Evolutionary conservation across 2,888 invertebrate species (phyloP).

Genomic region (Hecatera dysodea): DNA sequence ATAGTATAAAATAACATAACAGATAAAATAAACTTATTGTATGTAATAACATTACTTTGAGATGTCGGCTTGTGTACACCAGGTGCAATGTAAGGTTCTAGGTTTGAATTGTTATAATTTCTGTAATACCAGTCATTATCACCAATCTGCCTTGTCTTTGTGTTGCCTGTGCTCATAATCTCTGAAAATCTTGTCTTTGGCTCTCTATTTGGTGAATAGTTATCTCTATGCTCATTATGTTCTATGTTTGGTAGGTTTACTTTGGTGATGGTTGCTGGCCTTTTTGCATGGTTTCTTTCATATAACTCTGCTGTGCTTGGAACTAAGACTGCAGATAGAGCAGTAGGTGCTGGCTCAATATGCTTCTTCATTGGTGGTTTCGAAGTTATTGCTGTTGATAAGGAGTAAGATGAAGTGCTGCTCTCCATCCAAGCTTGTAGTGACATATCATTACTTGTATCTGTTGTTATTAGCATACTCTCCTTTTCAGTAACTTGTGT

Average conservation of each 20-base stretch:
- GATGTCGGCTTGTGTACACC: constrained; percentile 76
- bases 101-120: constrained; percentile 93
- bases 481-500: constrained; percentile 87
- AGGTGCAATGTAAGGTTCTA: constrained; percentile 87
- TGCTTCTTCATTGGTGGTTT: constrained; percentile 81
- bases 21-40: constrained; percentile 63
- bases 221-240: constrained; percentile 78
- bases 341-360: constrained; percentile 84
- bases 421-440: constrained; percentile 85
- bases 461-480: constrained; percentile 85
- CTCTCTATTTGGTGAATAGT: constrained; percentile 84
- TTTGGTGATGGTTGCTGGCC: constrained; percentile 87
- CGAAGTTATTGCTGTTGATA: constrained; percentile 73
- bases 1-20: constrained; percentile 39
- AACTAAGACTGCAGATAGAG: constrained; percentile 92
- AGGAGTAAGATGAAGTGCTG: constrained; percentile 78
- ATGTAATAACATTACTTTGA: constrained; percentile 63
- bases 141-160: constrained; percentile 86
- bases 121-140: constrained; percentile 96
- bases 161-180: constrained; percentile 80
- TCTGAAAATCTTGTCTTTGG: constrained; percentile 86
- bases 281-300: constrained; percentile 77
- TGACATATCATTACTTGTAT: constrained; percentile 85
- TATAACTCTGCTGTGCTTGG: constrained; percentile 88
- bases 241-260: constrained; percentile 84